A percentile compares a stretch with the other conserved stretches of the same genome.
Evolutionary conservation across 2,113 vertebrate species (phyloP).

Genomic region (Plecotus auritus): DNA sequence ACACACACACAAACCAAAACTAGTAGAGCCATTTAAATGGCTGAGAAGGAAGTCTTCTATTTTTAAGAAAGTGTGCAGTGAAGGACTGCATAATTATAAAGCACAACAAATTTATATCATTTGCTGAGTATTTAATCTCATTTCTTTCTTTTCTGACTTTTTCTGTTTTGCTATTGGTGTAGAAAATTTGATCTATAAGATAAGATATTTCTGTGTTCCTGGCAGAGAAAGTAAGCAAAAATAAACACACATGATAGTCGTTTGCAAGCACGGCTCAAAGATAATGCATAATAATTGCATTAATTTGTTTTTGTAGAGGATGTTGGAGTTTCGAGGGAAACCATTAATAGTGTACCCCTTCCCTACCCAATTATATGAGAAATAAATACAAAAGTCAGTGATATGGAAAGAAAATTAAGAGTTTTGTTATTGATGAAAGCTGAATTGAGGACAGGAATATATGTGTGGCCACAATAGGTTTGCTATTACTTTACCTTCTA

Average conservation of each 20-base stretch:
- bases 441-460: neutral
- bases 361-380: neutral
- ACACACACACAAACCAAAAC: neutral
- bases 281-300: conserved; percentile 16
- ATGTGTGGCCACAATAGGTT: neutral
- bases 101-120: neutral
- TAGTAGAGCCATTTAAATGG: neutral
- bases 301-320: conserved; percentile 22
- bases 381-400: neutral
- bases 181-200: conserved; percentile 12
- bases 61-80: neutral
- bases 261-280: conserved; percentile 37
- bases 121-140: conserved; percentile 32
- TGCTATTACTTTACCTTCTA: neutral
- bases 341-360: neutral
- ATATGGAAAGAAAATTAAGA: neutral
- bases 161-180: neutral
- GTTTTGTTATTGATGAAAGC: neutral
- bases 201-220: neutral
- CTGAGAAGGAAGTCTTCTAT: neutral
- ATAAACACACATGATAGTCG: conserved; percentile 7
- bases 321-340: neutral
- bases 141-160: neutral
- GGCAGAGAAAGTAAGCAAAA: neutral
- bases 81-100: neutral